Percentiles rank a stretch among this genome's conserved stretches.
These are phyloP conservation scores for Hymenopus coronatus DNA, from an alignment of 2,888 invertebrate species.

Conservation along the genomic window DNA sequence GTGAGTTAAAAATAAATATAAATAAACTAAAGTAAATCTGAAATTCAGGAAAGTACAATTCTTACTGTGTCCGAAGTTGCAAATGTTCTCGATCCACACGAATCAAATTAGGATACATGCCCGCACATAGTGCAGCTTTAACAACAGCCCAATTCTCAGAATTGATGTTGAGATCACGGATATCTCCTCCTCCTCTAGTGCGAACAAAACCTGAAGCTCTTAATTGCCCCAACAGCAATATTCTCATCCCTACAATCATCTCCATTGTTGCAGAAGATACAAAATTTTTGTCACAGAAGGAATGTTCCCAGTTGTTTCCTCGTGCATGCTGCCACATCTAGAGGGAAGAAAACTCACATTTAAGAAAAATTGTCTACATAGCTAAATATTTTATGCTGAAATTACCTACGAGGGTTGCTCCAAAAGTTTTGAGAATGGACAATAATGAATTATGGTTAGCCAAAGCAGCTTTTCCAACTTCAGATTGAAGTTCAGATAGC, in stretches of 20 bases:
- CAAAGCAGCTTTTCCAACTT: no score
- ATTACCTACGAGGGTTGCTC: no score
- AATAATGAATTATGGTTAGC: no score
- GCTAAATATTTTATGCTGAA: no score
- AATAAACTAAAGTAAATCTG: background rate
- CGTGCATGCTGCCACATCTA: constrained; percentile 53
- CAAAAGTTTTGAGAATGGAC: no score
- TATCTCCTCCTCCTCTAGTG: constrained; percentile 53
- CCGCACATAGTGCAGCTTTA: constrained; percentile 83
- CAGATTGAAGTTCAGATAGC: no score
- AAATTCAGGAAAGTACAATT: background rate
- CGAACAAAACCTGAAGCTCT: constrained; percentile 68
- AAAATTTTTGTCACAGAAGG: constrained; percentile 73
- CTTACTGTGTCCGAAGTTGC: constrained; percentile 63
- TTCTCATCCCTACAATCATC: constrained; percentile 80
- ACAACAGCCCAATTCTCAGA: constrained; percentile 87
- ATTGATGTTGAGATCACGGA: constrained; percentile 77
- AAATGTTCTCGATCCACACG: constrained; percentile 63
- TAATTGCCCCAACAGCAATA: constrained; percentile 79
- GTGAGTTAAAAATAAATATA: background rate
- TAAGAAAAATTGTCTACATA: background rate
- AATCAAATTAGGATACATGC: constrained; percentile 86
- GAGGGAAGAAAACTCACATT: background rate
- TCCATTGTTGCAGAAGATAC: constrained; percentile 83
- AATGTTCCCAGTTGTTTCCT: constrained; percentile 60